phyloP scores from a whole-genome alignment of 2,888 invertebrate genomes.

The Arrhopalites spinosus region DNA sequence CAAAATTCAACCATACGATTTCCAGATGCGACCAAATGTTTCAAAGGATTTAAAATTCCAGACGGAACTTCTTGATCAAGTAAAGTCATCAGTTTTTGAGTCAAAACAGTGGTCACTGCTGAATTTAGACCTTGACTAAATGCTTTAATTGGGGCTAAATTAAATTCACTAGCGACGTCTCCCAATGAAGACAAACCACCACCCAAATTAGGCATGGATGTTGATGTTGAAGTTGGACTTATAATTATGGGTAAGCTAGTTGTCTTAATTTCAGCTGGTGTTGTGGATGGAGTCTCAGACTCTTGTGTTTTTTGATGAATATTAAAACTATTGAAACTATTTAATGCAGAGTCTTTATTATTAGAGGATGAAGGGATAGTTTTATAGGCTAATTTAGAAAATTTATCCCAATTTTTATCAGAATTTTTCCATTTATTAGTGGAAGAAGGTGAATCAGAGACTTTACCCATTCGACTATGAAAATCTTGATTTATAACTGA shows the following conservation, averaged over 20 bases:
- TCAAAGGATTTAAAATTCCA: slow-evolving; percentile 52
- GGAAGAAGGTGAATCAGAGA: slow-evolving; percentile 37
- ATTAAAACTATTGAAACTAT: slow-evolving; percentile 50
- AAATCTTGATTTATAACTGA: slow-evolving; percentile 37
- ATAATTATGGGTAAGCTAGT: slow-evolving; percentile 25
- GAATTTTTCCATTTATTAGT: slow-evolving; percentile 29
- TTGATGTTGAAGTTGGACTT: slow-evolving; percentile 17
- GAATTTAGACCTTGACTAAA: slow-evolving; percentile 54
- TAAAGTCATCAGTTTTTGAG: slow-evolving; percentile 54
- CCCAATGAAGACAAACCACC: no score
- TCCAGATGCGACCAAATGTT: slow-evolving; percentile 55
- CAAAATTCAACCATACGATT: slow-evolving; percentile 55
- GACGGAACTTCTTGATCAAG: slow-evolving; percentile 54
- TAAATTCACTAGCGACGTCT: not conserved
- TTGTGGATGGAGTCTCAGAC: not conserved
- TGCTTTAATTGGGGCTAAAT: slow-evolving; percentile 36
- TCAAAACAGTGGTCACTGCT: slow-evolving; percentile 54
- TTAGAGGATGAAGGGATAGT: slow-evolving; percentile 11
- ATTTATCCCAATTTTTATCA: slow-evolving; percentile 50
- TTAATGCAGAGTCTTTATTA: no score
- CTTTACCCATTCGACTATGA: slow-evolving; percentile 53
- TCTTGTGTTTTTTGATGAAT: slow-evolving; percentile 39
- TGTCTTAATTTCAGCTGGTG: slow-evolving; percentile 7
- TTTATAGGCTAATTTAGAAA: slow-evolving; percentile 50
- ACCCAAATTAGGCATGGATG: not conserved